phyloP scores from a whole-genome alignment of 1,140 invertebrate genomes.

The Megathymus violae region DNA sequence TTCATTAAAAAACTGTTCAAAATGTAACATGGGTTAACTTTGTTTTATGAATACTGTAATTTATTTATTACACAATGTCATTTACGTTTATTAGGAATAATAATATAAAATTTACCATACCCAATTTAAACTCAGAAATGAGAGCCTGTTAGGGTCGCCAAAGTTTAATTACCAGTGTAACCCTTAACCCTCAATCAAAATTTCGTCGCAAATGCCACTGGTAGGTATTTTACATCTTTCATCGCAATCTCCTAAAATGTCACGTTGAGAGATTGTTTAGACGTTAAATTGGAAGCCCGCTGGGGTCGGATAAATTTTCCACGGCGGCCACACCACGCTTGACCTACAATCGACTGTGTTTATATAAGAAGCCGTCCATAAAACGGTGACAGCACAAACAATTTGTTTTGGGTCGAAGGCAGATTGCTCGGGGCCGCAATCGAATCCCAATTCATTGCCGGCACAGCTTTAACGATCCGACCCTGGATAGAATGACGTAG shows the following conservation, averaged over 20 bases:
- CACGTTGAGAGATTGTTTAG: conserved; percentile 38
- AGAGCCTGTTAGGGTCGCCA: no score
- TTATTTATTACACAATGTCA: no score
- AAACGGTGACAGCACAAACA: conserved; percentile 52
- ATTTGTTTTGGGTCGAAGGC: conserved; percentile 48
- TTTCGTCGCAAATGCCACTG: conserved; percentile 7
- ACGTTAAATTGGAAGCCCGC: conserved; percentile 27
- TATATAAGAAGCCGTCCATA: conserved; percentile 51
- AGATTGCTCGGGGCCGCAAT: conserved; percentile 12
- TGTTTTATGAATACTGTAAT: no score
- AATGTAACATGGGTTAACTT: no score
- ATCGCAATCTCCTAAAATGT: conserved; percentile 41
- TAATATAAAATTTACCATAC: no score
- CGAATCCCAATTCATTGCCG: conserved; percentile 11
- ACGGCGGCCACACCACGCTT: conserved; percentile 39
- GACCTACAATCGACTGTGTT: conserved; percentile 60
- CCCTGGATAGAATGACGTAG: not conserved
- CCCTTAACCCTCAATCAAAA: conserved; percentile 28
- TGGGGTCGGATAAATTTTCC: conserved; percentile 46
- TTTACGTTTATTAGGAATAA: no score
- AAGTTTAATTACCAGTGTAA: no score
- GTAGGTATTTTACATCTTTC: no score
- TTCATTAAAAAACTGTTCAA: no score
- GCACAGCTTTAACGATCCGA: conserved; percentile 5
- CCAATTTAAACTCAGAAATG: no score